These are phyloP conservation scores for Colaptes auratus DNA, from an alignment of 2,113 vertebrate genomes.

Conservation along the genomic window DNA sequence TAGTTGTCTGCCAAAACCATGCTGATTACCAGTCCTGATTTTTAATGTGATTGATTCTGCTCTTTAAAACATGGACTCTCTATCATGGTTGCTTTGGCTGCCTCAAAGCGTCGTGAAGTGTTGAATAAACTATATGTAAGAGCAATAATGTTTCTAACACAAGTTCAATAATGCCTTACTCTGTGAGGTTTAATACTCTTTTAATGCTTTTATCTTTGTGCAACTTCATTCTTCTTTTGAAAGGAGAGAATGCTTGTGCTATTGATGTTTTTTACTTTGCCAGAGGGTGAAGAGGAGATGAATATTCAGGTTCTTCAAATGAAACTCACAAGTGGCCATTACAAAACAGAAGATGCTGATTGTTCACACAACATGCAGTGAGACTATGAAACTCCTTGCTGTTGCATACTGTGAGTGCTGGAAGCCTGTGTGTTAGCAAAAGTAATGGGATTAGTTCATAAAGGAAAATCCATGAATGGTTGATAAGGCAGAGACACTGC, in stretches of 20 bases:
- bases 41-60: not conserved
- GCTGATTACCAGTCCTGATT: not conserved
- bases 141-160: not conserved
- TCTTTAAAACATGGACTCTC: not conserved
- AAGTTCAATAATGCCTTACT: not conserved
- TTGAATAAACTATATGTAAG: not conserved
- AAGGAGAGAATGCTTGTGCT: not conserved
- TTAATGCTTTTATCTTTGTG: not conserved
- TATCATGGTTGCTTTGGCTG: not conserved
- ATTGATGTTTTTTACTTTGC: not conserved
- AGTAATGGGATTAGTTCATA: conserved; percentile 17
- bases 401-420: not conserved
- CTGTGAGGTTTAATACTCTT: not conserved
- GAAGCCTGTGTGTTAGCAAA: not conserved
- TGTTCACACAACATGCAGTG: not conserved
- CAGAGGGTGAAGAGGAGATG: not conserved
- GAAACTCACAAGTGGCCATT: not conserved
- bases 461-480: conserved; percentile 12
- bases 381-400: not conserved
- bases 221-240: not conserved
- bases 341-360: not conserved
- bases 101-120: not conserved
- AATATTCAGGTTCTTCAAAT: conserved; percentile 17
- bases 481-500: not conserved
- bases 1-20: not conserved